These are phyloP conservation scores for Sphenopsis melanotis DNA, from an alignment of 2,797 vertebrate genomes.

Conservation along the genomic window DNA sequence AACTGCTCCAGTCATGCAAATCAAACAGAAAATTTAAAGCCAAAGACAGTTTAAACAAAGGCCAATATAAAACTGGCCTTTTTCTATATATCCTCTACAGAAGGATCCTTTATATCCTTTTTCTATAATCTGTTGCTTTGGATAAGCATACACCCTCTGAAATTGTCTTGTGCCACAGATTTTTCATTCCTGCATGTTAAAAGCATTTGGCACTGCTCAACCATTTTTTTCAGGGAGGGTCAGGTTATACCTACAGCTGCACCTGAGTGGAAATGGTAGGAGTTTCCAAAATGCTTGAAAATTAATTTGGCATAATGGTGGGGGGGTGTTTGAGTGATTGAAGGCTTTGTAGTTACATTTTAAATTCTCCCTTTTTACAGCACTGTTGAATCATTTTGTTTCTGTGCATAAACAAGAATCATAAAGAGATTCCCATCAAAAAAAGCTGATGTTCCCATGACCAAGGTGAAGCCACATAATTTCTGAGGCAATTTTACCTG, in stretches of 20 bases:
- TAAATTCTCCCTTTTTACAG: not conserved
- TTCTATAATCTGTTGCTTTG: not conserved
- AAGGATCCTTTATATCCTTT: not conserved
- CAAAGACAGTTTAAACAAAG: not conserved
- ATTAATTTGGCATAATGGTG: not conserved
- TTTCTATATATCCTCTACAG: not conserved
- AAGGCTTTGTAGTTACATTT: not conserved
- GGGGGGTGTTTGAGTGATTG: not conserved
- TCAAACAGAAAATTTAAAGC: not conserved
- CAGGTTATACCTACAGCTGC: not conserved
- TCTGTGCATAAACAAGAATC: not conserved
- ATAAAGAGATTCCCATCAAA: not conserved
- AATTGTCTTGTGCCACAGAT: not conserved
- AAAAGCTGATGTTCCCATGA: not conserved
- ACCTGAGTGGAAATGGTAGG: not conserved
- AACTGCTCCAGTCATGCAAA: not conserved
- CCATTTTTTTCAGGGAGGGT: not conserved
- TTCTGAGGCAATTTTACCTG: slow-evolving; percentile 5
- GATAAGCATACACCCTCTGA: not conserved
- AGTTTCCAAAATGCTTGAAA: not conserved
- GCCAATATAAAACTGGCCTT: not conserved
- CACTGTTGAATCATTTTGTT: not conserved
- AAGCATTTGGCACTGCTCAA: not conserved
- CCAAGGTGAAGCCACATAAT: not conserved
- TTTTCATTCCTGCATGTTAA: not conserved